Percentiles rank a stretch among this genome's conserved stretches.
Conservation (phyloP, 2,888 invertebrate species). For the Ectemnius cavifrons region DNA sequence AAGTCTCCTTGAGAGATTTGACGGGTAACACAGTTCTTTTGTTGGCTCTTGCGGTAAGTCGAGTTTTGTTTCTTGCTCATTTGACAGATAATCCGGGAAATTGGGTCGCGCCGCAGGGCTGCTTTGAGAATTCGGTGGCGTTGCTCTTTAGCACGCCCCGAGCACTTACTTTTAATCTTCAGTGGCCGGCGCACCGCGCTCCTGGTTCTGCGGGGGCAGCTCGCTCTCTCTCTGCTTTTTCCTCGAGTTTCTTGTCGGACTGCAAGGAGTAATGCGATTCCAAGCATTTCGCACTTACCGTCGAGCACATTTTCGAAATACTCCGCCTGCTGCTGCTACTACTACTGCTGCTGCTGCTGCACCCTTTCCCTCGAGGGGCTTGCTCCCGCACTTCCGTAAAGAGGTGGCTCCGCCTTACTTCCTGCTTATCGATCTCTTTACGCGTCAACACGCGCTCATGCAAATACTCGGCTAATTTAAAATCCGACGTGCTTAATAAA, state of each 20-base stretch:
- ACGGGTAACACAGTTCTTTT: too few relatives aligned
- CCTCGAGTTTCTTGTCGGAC: not conserved
- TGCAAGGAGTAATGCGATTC: constrained; percentile 1
- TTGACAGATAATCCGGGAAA: not conserved
- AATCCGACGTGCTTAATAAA: too few relatives aligned
- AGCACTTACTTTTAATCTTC: too few relatives aligned
- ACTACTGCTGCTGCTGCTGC: not conserved
- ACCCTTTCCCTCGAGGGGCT: not conserved
- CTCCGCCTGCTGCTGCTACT: not conserved
- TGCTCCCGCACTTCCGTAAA: not conserved
- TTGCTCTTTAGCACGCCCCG: not conserved
- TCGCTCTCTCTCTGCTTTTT: not conserved
- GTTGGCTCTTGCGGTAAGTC: too few relatives aligned
- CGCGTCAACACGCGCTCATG: too few relatives aligned
- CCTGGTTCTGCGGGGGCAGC: too few relatives aligned
- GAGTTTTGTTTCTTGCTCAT: not conserved
- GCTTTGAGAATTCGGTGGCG: constrained; percentile 1
- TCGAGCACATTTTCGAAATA: not conserved
- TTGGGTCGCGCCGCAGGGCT: not conserved
- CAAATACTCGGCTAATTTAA: too few relatives aligned
- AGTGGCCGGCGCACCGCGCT: too few relatives aligned
- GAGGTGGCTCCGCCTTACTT: too few relatives aligned
- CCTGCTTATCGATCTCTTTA: too few relatives aligned
- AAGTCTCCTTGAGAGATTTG: too few relatives aligned
- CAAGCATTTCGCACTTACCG: not conserved